Evolutionary conservation across 2,797 vertebrate species (phyloP), one percentile per base, ranked within the genome.

Genomic region (Nyctalus aviator): DNA sequence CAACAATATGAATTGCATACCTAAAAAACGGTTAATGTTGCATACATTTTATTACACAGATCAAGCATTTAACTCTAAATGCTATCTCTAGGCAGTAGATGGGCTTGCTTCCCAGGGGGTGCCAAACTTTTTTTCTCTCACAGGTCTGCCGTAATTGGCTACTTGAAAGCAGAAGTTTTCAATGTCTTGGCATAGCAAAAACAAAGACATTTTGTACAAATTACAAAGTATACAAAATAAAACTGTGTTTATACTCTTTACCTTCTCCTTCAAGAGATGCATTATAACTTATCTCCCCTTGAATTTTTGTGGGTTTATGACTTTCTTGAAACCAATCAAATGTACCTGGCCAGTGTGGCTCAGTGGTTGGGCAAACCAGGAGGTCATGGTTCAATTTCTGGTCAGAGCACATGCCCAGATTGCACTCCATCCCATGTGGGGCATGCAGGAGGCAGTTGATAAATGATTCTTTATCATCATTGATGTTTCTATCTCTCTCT

Each of bases 221-320:
- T 73, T 78, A 88, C 25, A 88, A 88, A 17, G 18, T 21, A 84
- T 35, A 57, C 4, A 87, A 84, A 78, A 88, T 84, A 53, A 79
- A 93, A 81, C 8, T 69, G 57, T 48, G 5, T 82, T 82, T 69
- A 57, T 75, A 37, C 5, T 1, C 6, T 79, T 92, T 62, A 41
- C 15, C 6, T 79, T 82, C 66, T 91, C 17, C 44, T 78, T 93
- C 18, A 81, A 68, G n/a, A 57, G 23, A 75, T 32, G 32, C 30
- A 68, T 35, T 71, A 69, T 11, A 53, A 69, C 83, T 66, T 72
- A 12, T 35, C 27, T 93, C 32, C 64, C 13, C 46, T 82, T 93
- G 75, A 83, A 83, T 88, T 8, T 76, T 18, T 23, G 12, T 89
- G 50, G 14, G 8, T 37, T 84, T 59, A 35, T 55, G 32, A 85